Conservation (phyloP, 1,140 invertebrate species). For the Brachionus angularis region DNA sequence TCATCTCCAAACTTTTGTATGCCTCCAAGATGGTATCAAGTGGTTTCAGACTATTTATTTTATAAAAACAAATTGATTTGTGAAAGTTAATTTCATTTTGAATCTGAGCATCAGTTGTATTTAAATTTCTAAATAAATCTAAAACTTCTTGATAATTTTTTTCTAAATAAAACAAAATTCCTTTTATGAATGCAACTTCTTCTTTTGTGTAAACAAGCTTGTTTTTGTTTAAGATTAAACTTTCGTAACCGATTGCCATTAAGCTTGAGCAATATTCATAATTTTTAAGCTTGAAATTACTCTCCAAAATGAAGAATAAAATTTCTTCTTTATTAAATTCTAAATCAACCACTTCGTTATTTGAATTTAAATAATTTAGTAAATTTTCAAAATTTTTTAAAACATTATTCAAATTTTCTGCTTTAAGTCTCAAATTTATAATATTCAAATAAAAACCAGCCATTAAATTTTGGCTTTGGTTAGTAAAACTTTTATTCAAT, state of each 20-base stretch:
- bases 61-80: background rate
- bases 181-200: conserved; percentile 19
- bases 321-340: conserved; percentile 10
- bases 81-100: conserved; percentile 31
- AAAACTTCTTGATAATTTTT: background rate
- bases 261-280: background rate
- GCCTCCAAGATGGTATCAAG: background rate
- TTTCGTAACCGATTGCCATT: background rate
- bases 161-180: background rate
- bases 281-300: conserved; percentile 25
- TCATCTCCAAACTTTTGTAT: background rate
- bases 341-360: too few species aligned
- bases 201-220: background rate
- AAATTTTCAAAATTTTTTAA: conserved; percentile 24
- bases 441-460: conserved; percentile 21
- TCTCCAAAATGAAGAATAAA: conserved; percentile 5
- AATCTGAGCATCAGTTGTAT: background rate
- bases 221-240: conserved; percentile 1
- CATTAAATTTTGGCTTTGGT: background rate
- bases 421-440: background rate
- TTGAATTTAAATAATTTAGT: background rate
- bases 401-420: background rate
- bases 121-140: background rate
- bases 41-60: background rate
- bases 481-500: background rate